Evolutionary conservation across 2,113 vertebrate genomes (phyloP).

Genomic region (Theristicus caerulescens): DNA sequence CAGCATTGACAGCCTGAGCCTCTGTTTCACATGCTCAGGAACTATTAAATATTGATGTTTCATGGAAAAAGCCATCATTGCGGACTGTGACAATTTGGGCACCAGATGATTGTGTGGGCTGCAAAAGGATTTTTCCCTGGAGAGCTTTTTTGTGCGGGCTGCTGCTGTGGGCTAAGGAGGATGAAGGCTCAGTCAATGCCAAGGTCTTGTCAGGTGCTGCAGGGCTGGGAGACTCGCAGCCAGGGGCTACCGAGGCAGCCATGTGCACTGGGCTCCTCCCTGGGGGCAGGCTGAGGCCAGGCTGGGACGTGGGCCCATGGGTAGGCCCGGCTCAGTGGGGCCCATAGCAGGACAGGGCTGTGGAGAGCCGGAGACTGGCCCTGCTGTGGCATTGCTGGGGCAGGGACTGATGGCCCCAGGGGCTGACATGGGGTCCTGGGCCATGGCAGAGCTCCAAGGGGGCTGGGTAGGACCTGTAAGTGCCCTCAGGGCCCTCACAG

Average conservation of each 20-base stretch:
- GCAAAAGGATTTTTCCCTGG: neutral
- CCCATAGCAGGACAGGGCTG: neutral
- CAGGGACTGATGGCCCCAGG: fast-evolving
- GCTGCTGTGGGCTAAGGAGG: neutral
- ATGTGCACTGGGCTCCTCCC: neutral
- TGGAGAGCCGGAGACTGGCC: neutral
- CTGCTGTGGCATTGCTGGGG: too few species aligned
- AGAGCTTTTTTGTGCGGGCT: neutral
- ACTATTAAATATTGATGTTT: slow-evolving; percentile 2
- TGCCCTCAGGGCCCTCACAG: neutral
- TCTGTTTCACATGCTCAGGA: neutral
- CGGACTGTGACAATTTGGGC: neutral
- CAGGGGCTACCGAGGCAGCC: neutral
- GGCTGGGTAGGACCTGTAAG: neutral
- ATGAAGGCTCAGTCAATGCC: neutral
- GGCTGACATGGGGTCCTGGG: neutral
- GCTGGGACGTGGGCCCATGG: too few species aligned
- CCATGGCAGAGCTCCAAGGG: too few species aligned
- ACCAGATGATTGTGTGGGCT: neutral
- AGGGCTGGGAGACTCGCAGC: neutral
- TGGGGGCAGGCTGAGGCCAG: neutral
- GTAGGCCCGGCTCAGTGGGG: neutral
- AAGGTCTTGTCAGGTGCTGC: neutral
- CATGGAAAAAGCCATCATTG: neutral
- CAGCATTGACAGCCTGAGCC: neutral